Evolutionary conservation across 2,113 vertebrate species (phyloP).

Genomic region (Pangasianodon hypophthalmus): DNA sequence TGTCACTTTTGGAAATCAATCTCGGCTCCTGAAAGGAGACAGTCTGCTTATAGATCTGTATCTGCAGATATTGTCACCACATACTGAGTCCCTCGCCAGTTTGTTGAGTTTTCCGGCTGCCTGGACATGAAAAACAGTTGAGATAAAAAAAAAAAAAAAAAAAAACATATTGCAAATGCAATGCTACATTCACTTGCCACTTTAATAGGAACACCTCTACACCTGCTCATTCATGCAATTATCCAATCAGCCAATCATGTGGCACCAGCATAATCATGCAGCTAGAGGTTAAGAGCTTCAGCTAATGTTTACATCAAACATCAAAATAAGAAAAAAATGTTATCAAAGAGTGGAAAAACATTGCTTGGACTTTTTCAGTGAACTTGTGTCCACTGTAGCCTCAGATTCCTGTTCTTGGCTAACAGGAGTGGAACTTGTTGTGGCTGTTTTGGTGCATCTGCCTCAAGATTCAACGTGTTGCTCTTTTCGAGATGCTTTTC

Average conservation of each 20-base stretch:
- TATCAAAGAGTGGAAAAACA: neutral
- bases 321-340: neutral
- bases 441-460: neutral
- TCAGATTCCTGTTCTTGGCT: neutral
- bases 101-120: neutral
- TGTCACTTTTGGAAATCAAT: constrained; percentile 18
- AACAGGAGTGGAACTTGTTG: neutral
- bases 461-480: neutral
- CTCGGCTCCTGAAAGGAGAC: neutral
- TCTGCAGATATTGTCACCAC: neutral
- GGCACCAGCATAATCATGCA: neutral
- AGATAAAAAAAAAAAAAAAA: neutral
- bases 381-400: neutral
- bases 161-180: neutral
- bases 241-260: neutral
- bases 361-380: neutral
- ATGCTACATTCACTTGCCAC: neutral
- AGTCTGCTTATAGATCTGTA: neutral
- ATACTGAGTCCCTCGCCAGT: neutral
- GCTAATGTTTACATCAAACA: neutral
- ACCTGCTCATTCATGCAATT: neutral
- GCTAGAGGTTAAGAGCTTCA: neutral
- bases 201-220: neutral
- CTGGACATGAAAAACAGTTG: neutral
- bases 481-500: neutral